A percentile compares a stretch with the other conserved stretches of the same genome.
These are phyloP conservation scores for Ammodramus savannarum DNA, from an alignment of 2,113 vertebrate genomes.

Conservation along the genomic window DNA sequence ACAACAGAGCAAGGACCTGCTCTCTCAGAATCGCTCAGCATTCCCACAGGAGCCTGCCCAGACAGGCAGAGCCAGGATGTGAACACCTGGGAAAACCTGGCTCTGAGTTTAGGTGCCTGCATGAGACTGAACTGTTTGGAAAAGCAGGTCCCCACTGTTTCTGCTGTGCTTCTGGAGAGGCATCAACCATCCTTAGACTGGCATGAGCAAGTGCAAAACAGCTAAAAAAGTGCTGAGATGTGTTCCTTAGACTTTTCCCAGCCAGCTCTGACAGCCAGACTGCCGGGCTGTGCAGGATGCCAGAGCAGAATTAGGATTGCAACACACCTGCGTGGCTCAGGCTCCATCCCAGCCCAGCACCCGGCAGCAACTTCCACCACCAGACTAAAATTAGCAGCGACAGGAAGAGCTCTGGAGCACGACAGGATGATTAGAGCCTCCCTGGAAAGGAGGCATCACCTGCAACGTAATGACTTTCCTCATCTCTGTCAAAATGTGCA, in stretches of 20 bases:
- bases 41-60: neutral
- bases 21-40: rapidly evolving
- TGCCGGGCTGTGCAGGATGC: neutral
- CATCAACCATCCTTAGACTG: neutral
- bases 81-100: neutral
- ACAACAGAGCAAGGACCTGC: neutral
- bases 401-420: slow-evolving; percentile 15
- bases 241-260: neutral
- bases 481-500: neutral
- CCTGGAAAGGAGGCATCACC: slow-evolving; percentile 8
- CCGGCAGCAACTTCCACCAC: neutral
- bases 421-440: neutral
- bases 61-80: neutral
- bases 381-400: neutral
- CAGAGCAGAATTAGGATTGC: rapidly evolving
- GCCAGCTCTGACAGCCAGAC: neutral
- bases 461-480: neutral
- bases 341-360: neutral
- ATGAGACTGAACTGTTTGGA: neutral
- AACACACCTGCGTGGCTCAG: neutral
- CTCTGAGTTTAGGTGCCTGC: neutral
- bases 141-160: neutral
- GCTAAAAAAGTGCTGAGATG: neutral
- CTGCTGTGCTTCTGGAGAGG: neutral
- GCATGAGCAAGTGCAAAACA: neutral